phyloP scores from a whole-genome alignment of 2,888 invertebrate species.

The Elmis aenea region DNA sequence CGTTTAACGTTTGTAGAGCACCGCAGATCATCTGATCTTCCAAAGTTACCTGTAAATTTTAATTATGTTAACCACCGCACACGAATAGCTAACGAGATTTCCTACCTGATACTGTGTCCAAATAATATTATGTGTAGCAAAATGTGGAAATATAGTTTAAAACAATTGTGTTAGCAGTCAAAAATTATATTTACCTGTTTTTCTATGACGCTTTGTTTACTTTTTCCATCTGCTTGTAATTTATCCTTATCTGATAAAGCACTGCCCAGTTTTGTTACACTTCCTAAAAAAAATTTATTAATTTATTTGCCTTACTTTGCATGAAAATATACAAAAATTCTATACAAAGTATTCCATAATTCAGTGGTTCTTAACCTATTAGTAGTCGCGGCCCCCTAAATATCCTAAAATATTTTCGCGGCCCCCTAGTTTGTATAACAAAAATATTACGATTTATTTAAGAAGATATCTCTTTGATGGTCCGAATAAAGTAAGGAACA shows the following conservation, averaged over 20 bases:
- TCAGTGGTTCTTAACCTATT: no score
- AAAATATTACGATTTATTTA: no score
- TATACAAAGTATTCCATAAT: no score
- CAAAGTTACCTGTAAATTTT: slow-evolving; percentile 68
- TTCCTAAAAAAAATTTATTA: slow-evolving; percentile 16
- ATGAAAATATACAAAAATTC: no score
- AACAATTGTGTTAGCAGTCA: slow-evolving; percentile 2
- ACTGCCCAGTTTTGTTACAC: slow-evolving; percentile 30
- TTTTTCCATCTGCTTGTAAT: slow-evolving; percentile 43
- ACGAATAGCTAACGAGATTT: slow-evolving; percentile 6
- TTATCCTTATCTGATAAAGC: slow-evolving; percentile 38
- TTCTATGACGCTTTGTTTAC: slow-evolving; percentile 65
- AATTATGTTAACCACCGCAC: background rate
- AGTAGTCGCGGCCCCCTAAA: no score
- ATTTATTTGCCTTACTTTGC: slow-evolving; percentile 13
- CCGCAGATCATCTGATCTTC: slow-evolving; percentile 96
- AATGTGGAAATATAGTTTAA: slow-evolving; percentile 5
- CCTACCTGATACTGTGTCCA: slow-evolving; percentile 32
- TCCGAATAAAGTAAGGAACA: no score
- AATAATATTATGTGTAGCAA: slow-evolving; percentile 11
- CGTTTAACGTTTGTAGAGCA: slow-evolving; percentile 85
- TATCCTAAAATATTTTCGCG: no score
- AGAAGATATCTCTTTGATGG: no score
- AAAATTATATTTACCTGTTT: slow-evolving; percentile 64
- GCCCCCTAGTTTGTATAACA: no score